Percentiles rank a stretch among this genome's conserved stretches.
Conservation (phyloP, 2,888 invertebrate species). For the Acanthosepion esculentum region DNA sequence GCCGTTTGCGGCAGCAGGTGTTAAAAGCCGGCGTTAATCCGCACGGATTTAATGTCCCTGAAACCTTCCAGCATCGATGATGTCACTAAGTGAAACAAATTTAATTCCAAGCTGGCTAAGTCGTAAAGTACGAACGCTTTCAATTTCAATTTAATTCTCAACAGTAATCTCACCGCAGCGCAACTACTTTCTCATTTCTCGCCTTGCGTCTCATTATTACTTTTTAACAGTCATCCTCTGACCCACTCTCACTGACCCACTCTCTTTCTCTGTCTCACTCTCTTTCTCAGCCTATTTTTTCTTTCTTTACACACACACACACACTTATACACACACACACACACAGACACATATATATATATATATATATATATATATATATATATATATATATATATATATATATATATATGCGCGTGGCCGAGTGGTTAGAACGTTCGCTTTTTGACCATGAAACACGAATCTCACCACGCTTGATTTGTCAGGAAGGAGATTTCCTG, state of each 20-base stretch:
- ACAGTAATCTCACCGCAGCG: background rate
- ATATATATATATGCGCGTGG: too few relatives aligned
- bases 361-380: too few relatives aligned
- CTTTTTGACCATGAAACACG: too few relatives aligned
- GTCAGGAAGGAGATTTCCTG: too few relatives aligned
- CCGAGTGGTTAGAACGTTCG: too few relatives aligned
- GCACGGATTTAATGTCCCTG: background rate
- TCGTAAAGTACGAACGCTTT: constrained; percentile 12
- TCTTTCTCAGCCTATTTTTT: background rate
- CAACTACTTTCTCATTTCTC: background rate
- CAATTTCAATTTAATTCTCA: constrained; percentile 33
- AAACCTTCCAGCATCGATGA: background rate
- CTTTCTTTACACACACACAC: background rate
- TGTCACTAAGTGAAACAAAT: constrained; percentile 8
- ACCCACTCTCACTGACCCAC: background rate
- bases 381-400: too few relatives aligned
- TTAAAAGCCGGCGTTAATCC: constrained; percentile 20
- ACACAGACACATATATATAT: too few relatives aligned
- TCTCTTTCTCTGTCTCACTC: background rate
- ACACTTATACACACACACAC: too few relatives aligned
- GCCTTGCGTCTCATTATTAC: background rate
- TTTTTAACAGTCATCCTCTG: background rate
- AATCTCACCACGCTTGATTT: too few relatives aligned
- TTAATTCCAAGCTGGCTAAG: background rate
- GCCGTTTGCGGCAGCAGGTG: constrained; percentile 8